A percentile compares a stretch with the other conserved stretches of the same genome.
Evolutionary conservation across 37 sponge, comb jelly and placozoan species (phyloP).

Genomic region (Tethya wilhelma): DNA sequence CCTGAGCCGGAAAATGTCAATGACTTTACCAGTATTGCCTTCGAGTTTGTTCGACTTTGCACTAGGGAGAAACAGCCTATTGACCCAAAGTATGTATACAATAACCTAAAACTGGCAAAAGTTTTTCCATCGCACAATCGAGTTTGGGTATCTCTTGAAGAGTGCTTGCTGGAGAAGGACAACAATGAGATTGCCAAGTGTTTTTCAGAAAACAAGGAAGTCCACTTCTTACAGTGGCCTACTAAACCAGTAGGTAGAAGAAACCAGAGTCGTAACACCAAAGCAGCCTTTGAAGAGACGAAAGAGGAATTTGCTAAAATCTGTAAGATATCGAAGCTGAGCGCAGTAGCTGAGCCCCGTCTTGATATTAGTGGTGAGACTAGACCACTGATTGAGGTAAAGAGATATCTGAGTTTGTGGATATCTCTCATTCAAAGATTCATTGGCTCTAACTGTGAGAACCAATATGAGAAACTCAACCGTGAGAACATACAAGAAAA

Average conservation of each 20-base stretch:
- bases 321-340: conserved; percentile 33
- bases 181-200: conserved; percentile 16
- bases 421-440: conserved; percentile 41
- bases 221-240: conserved; percentile 51
- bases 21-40: conserved; percentile 30
- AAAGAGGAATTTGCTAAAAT: conserved; percentile 15
- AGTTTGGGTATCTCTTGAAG: conserved; percentile 39
- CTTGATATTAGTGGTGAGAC: not conserved
- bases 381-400: conserved; percentile 12
- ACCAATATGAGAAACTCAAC: not conserved
- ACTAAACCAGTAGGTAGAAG: not conserved
- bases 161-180: conserved; percentile 38
- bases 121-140: conserved; percentile 35
- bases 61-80: not conserved
- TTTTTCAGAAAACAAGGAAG: conserved; percentile 15
- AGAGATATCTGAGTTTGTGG: not conserved
- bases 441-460: conserved; percentile 1
- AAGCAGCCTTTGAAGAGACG: not conserved
- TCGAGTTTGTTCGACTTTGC: not conserved
- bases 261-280: not conserved
- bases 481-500: conserved; percentile 2
- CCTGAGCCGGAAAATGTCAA: conserved; percentile 15
- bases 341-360: not conserved
- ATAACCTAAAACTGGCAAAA: not conserved
- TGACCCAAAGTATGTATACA: not conserved